phyloP scores from a whole-genome alignment of 2,797 vertebrate genomes.

The Choloepus didactylus region DNA sequence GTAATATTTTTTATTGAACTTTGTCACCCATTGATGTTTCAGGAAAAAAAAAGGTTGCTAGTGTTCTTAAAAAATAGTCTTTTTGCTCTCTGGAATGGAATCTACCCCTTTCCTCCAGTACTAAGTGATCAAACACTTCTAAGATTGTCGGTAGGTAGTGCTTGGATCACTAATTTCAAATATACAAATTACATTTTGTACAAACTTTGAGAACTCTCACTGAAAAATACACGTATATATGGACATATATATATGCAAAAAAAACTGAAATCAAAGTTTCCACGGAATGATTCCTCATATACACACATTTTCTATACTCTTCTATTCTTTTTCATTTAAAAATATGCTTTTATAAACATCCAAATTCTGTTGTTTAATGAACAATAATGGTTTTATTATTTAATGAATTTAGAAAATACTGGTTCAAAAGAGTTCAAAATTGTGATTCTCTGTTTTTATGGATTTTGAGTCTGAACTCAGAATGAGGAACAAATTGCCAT shows the following conservation, averaged over 20 bases:
- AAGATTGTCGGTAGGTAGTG: neutral
- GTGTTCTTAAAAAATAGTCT: neutral
- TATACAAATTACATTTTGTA: neutral
- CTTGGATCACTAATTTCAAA: neutral
- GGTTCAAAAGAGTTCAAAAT: neutral
- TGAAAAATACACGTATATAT: neutral
- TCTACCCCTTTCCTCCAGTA: neutral
- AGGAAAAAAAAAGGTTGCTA: neutral
- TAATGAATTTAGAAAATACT: neutral
- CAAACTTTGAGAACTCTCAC: neutral
- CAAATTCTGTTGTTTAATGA: conserved; percentile 23
- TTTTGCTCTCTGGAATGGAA: conserved; percentile 3
- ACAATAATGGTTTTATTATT: conserved; percentile 23
- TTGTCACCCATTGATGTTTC: neutral
- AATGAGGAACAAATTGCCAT: neutral
- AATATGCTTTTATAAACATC: conserved; percentile 34
- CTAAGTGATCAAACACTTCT: neutral
- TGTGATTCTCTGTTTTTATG: neutral
- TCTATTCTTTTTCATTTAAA: neutral
- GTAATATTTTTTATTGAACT: conserved; percentile 14
- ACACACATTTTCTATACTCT: neutral
- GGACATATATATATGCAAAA: neutral
- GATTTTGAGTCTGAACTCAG: neutral
- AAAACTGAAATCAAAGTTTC: neutral
- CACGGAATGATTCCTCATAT: neutral